Evolutionary conservation across 2,888 invertebrate genomes (phyloP).

Genomic region (Andrena chrysosceles): DNA sequence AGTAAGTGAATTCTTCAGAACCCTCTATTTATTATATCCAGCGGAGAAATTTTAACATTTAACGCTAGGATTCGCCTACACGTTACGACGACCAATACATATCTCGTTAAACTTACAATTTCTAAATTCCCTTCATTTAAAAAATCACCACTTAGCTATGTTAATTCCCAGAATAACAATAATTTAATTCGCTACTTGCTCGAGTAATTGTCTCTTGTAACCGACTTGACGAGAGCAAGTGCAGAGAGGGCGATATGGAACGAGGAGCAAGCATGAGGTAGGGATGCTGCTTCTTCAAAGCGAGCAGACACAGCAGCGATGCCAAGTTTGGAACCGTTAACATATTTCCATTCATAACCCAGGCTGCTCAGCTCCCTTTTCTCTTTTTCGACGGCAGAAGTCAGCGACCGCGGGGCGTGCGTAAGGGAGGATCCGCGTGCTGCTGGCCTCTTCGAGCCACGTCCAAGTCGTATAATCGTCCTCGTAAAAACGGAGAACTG

Average conservation of each 20-base stretch:
- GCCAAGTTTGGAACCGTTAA: conserved; percentile 70
- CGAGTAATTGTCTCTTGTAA: conserved; percentile 13
- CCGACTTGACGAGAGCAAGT: background rate
- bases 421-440: conserved; percentile 58
- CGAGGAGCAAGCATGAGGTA: conserved; percentile 3
- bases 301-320: conserved; percentile 42
- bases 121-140: background rate
- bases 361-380: conserved; percentile 43
- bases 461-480: conserved; percentile 70
- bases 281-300: conserved; percentile 16
- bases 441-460: conserved; percentile 37
- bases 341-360: conserved; percentile 76
- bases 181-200: conserved; percentile 16
- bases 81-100: background rate
- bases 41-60: background rate
- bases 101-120: background rate
- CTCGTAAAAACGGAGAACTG: conserved; percentile 23
- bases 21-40: background rate
- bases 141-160: background rate
- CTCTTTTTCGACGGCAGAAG: conserved; percentile 58
- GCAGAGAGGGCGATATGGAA: background rate
- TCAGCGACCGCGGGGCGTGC: conserved; percentile 69
- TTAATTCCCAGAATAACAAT: background rate
- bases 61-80: background rate
- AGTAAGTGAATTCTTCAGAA: background rate